Conservation (phyloP, 2,113 vertebrate species). For the Bubalus kerabau region DNA sequence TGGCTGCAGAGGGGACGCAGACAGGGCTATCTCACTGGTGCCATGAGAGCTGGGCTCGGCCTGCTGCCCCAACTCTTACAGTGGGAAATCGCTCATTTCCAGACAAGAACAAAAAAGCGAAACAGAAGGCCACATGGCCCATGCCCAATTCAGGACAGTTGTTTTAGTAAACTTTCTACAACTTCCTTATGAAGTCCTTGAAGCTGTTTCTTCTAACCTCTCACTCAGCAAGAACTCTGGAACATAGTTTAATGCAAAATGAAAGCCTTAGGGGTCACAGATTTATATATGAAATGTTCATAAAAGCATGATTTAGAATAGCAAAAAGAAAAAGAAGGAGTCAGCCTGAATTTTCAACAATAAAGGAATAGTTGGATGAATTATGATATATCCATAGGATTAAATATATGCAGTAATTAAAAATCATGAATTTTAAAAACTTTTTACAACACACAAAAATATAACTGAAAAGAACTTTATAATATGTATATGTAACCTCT, state of each 20-base stretch:
- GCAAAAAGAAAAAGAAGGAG: neutral
- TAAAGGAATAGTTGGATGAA: neutral
- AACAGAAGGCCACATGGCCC: neutral
- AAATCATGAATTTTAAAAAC: neutral
- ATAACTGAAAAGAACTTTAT: neutral
- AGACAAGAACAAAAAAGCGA: neutral
- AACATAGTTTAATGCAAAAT: neutral
- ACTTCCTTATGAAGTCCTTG: conserved; percentile 10
- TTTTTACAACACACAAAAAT: neutral
- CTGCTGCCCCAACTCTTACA: neutral
- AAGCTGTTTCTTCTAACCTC: conserved; percentile 20
- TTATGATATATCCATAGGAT: neutral
- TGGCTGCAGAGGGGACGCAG: neutral
- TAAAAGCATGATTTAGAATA: neutral
- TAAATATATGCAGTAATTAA: neutral
- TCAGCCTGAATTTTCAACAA: neutral
- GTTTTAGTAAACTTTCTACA: conserved; percentile 12
- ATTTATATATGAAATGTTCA: neutral
- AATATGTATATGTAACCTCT: neutral
- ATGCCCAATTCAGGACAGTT: neutral
- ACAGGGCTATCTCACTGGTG: neutral
- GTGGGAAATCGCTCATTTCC: neutral
- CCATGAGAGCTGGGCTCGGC: neutral
- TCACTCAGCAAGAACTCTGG: conserved; percentile 1
- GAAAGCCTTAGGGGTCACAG: neutral